Evolutionary conservation across 1,140 invertebrate genomes (phyloP).

Genomic region (Megalopta genalis): DNA sequence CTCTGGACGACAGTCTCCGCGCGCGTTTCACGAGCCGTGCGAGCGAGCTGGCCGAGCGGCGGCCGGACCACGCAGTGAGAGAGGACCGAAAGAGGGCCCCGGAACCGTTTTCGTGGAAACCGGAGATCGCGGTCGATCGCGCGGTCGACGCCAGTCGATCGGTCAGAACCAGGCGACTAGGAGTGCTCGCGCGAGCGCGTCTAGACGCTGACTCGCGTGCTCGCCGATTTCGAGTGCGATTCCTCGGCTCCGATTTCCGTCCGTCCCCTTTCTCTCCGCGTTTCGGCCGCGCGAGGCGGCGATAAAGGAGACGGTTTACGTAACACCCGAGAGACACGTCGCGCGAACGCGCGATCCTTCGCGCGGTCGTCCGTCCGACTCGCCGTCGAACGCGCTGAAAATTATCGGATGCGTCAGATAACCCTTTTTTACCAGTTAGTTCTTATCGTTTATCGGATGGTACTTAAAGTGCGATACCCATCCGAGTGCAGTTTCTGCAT

Average conservation of each 20-base stretch:
- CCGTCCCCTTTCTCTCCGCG: not conserved
- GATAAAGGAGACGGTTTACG: conserved; percentile 2
- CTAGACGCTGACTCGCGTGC: conserved; percentile 22
- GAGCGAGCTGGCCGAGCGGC: too few relatives aligned
- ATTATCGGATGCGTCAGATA: conserved; percentile 41
- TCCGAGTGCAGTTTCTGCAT: conserved; percentile 39
- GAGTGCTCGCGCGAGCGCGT: not conserved
- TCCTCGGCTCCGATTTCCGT: not conserved
- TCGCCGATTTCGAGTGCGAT: not conserved
- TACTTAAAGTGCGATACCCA: conserved; percentile 46
- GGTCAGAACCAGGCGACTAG: too few relatives aligned
- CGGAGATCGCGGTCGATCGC: conserved; percentile 15
- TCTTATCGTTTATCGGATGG: conserved; percentile 53
- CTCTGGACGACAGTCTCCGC: conserved; percentile 44
- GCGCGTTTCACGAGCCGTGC: conserved; percentile 6
- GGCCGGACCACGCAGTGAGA: too few relatives aligned
- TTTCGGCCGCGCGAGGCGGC: not conserved
- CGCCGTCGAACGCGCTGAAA: conserved; percentile 25
- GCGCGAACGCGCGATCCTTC: not conserved
- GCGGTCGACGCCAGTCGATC: conserved; percentile 1
- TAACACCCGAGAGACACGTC: not conserved
- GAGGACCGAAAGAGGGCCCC: not conserved
- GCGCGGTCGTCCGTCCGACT: not conserved
- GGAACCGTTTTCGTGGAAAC: conserved; percentile 41
- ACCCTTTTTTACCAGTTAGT: conserved; percentile 32